A percentile compares a stretch with the other conserved stretches of the same genome.
These are phyloP conservation scores for Heliconius hewitsoni DNA, from an alignment of 1,140 invertebrate genomes.

Conservation along the genomic window DNA sequence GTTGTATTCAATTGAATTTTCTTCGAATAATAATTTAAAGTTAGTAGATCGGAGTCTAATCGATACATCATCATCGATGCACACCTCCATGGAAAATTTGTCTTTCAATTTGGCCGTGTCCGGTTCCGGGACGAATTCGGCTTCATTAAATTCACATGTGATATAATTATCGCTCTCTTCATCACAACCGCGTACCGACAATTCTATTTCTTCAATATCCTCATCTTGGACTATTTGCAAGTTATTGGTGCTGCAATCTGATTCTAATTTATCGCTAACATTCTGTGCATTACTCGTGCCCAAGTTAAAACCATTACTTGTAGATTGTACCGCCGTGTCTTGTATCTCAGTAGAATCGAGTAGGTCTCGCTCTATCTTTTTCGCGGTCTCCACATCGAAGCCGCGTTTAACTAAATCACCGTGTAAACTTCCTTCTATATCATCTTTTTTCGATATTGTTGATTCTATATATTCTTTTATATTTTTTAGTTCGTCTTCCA, in stretches of 20 bases:
- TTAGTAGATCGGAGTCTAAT: constrained; percentile 62
- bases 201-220: constrained; percentile 57
- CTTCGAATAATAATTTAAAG: constrained; percentile 51
- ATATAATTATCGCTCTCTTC: constrained; percentile 63
- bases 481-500: constrained; percentile 61
- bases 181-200: constrained; percentile 59
- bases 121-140: constrained; percentile 36
- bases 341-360: constrained; percentile 49
- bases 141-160: constrained; percentile 48
- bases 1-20: constrained; percentile 44
- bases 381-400: constrained; percentile 71
- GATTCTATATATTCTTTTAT: constrained; percentile 68
- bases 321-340: constrained; percentile 39
- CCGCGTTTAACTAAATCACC: constrained; percentile 68
- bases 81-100: constrained; percentile 69
- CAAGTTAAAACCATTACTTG: constrained; percentile 17
- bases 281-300: constrained; percentile 10
- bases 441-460: constrained; percentile 31
- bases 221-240: constrained; percentile 47
- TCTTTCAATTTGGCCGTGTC: constrained; percentile 62
- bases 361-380: constrained; percentile 72
- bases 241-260: constrained; percentile 44
- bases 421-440: constrained; percentile 53
- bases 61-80: constrained; percentile 67
- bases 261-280: constrained; percentile 42